Base-by-base conservation (phyloP, 2,797 vertebrate genomes). In the Siniperca obscura region DNA sequence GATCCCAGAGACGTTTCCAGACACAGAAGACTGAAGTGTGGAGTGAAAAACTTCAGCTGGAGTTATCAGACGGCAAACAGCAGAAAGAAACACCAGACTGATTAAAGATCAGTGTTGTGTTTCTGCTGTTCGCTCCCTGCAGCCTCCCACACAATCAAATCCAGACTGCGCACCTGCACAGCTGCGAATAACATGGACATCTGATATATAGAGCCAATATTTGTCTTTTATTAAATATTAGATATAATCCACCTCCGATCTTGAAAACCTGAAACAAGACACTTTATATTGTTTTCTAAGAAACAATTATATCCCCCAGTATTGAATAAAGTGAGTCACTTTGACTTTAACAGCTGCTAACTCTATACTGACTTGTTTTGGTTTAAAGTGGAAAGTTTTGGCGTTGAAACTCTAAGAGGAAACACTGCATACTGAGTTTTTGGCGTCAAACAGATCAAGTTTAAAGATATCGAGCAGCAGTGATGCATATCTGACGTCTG, bases 141-240 rank as follows among this genome's bases (percentile, higher is more conserved):
- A 74, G 60, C 40, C 53, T 53, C 67, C 34, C 71, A n/a, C 71
- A 55, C 74, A 56, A 80, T 78, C 64, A 60, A 61, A 65, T 61
- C 83, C 81, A 79, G 79, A 82, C 81, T 3, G 55, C 56, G 83
- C 80, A 87, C 85, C 76, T 87, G 82, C 84, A 88, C 75, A 75
- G 60, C 75, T 62, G 87, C 36, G 38, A 19, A 44, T 66, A 48
- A 80, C 69, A 83, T 2, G 7, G 70, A 68, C 46, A 81, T 60
- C 44, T 60, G 76, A 86, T 56, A 27, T 2, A 40, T 2, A 4
- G 5, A 66, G 74, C 22, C 38, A 56, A 61, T 75, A 55, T 68
- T 64, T 36, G 36, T 53, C 75, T 70, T 80, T 82, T 68, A 75
- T 80, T 76, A 68, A 78, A 74, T n/a, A 50, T 50, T 1, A 66